Base-by-base conservation (phyloP, 2,113 vertebrate genomes). In the Larimichthys polyactis region DNA sequence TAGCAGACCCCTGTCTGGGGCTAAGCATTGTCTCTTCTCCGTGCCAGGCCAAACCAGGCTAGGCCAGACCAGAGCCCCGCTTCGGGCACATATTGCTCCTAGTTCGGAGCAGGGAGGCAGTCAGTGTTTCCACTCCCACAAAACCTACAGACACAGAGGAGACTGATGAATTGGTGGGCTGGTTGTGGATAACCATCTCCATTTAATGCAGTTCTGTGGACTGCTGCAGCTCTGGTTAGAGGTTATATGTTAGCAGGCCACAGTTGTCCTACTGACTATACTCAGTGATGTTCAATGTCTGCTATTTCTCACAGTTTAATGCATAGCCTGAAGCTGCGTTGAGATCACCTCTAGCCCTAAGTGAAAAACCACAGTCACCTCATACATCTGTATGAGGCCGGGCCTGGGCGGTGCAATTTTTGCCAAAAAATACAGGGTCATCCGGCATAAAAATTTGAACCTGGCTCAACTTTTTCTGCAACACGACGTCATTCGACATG, bases 51-150 rank as follows among this genome's bases (percentile, higher is more conserved):
- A 79, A 65, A 2, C 65, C 66, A 82, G 51, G 15, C 63, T 49
- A 75, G 66, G 27, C 84, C 72, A 69, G 73, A 68, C 64, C 76
- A 51, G 32, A 64, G 29, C 46, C 63, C 22, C 29, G 71, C 66
- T 74, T 71, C 54, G 60, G 51, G 66, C 79, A 72, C 57, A 73
- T 69, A 67, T 85, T 74, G 74, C 72, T 81, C 55, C 20, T 19
- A 65, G 51, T 84, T 65, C 36, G 68, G 81, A 73, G 75, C 77
- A 62, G 58, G 40, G 19, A 79, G 51, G 74, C 72, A 78, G 74
- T 83, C 82, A 91, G 57, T 88, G 82, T 91, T 91, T 92, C 84
- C 83, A 89, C 80, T 90, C 70, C 69, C 60, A 81, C 87, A 67
- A 57, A 80, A 78, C 58, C 29, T 75, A 66, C 24, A 87, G 84